Percentiles rank a stretch among this genome's conserved stretches.
Evolutionary conservation across 2,113 vertebrate species (phyloP).

Genomic region (Scolopax mira): DNA sequence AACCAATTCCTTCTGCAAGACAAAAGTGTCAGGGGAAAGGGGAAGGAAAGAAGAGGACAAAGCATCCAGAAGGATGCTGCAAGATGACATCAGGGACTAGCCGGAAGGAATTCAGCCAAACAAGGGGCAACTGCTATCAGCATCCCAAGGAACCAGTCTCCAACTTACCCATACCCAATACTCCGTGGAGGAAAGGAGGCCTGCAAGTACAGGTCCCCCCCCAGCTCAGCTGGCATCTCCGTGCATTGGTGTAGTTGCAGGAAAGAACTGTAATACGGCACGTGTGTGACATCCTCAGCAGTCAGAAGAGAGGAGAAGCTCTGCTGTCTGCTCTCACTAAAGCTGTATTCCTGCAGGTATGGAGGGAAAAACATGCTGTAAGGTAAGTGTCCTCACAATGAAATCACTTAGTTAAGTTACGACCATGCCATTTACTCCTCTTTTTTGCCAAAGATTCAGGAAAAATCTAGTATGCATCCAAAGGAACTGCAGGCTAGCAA

Average conservation of each 20-base stretch:
- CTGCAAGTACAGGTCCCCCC: background rate
- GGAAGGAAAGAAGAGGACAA: background rate
- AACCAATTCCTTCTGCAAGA: background rate
- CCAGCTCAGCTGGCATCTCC: background rate
- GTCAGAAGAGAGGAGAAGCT: background rate
- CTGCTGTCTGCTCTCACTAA: slow-evolving; percentile 19
- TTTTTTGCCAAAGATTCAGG: background rate
- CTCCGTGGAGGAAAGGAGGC: background rate
- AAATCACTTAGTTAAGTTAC: background rate
- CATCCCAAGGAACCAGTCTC: background rate
- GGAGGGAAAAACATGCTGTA: background rate
- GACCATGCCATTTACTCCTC: background rate
- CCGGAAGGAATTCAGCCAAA: background rate
- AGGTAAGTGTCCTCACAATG: background rate
- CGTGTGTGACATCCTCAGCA: background rate
- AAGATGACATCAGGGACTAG: background rate
- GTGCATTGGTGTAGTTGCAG: background rate
- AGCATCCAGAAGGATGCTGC: background rate
- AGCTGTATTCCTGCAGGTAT: slow-evolving; percentile 22
- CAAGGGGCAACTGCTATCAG: background rate
- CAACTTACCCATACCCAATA: slow-evolving; percentile 11
- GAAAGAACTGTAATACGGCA: background rate
- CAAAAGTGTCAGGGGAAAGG: background rate
- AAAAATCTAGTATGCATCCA: background rate
- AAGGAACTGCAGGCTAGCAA: background rate